These are phyloP conservation scores for Tichodroma muraria DNA, from an alignment of 2,113 vertebrate genomes.

Conservation along the genomic window DNA sequence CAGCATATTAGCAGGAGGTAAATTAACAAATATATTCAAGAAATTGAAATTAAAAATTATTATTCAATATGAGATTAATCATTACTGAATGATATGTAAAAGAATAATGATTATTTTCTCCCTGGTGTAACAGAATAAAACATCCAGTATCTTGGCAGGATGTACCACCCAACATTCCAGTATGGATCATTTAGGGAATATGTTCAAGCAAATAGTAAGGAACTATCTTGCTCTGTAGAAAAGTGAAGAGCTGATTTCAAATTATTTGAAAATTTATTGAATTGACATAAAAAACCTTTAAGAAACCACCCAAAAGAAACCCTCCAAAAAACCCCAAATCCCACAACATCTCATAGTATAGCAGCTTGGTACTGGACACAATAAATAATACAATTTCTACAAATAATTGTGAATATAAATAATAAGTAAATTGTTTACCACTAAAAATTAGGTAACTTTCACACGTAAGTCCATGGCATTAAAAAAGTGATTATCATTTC, in stretches of 20 bases:
- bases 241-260: neutral
- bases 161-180: neutral
- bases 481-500: neutral
- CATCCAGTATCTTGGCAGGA: constrained; percentile 25
- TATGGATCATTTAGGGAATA: neutral
- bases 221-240: neutral
- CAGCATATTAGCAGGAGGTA: constrained; percentile 72
- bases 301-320: neutral
- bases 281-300: neutral
- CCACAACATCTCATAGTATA: neutral
- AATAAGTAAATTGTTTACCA: neutral
- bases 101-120: neutral
- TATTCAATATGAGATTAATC: constrained; percentile 70
- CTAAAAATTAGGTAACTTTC: neutral
- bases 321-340: fast-evolving
- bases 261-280: neutral
- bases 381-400: neutral
- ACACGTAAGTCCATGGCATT: neutral
- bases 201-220: neutral
- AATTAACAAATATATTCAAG: constrained; percentile 75
- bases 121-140: constrained; percentile 15
- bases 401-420: neutral
- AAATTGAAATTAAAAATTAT: constrained; percentile 70
- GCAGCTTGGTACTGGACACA: neutral
- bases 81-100: constrained; percentile 52